Base-by-base conservation (phyloP, 1,140 invertebrate genomes). In the Drosophila santomea region DNA sequence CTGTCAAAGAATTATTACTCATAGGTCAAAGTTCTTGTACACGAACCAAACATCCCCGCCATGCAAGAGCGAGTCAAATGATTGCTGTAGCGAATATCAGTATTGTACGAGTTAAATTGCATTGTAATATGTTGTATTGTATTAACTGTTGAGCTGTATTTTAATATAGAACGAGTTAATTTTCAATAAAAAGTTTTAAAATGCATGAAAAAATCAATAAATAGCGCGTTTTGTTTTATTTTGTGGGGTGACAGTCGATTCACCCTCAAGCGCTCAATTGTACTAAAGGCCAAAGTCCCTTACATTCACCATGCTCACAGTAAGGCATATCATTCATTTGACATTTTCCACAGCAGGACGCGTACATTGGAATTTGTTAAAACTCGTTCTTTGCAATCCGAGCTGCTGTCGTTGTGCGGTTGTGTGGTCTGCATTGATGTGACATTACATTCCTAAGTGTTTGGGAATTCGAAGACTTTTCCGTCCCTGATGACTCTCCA, bases 61-160 rank as follows among this genome's bases (percentile, higher is more conserved):
- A 4, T 28, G 48, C 45, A 54, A 44, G 20, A 58, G 38, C 44
- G 52, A 50, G 59, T 45, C 15, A 50, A 41, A 41, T n/a, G 10
- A 47, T 38, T 41, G 35, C 25, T 17, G 23, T 41, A 51, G 64
- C 60, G 64, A 51, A 23, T 66, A 50, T 45, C 45, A 36, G 45
- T 39, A 51, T 45, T 72, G 55, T 39, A 45, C 41, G 51, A 68
- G 32, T 55, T 57, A 55, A 55, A 84, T 83, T 88, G 84, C 75
- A 76, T 89, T 89, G 74, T 73, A 83, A 84, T 89, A 77, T 88
- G 75, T 89, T 88, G 72, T 89, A 73, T 90, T 88, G 80, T 91
- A 91, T 91, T 91, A 79, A 91, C 76, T 89, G 88, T 91, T 91
- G 89, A 79, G 84, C 80, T 90, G 81, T 86, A 86, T 88, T 90